Evolutionary conservation across 1,140 invertebrate species (phyloP).

Genomic region (Platorchestia sp.): DNA sequence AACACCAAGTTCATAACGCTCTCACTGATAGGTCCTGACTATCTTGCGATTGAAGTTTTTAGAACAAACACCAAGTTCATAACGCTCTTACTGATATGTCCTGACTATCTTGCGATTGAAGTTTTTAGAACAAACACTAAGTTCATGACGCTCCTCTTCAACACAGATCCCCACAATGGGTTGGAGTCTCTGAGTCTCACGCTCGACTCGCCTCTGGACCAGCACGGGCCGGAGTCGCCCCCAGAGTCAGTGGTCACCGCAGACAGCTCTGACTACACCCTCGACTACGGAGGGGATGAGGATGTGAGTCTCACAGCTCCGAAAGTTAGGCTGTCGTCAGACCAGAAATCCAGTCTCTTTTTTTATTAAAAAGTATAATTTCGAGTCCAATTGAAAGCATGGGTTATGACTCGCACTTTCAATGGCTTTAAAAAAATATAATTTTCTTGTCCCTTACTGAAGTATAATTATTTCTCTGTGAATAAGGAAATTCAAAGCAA

Average conservation of each 20-base stretch:
- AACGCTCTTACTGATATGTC: neutral
- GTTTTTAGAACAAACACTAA: neutral
- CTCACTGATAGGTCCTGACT: neutral
- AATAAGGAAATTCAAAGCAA: no score
- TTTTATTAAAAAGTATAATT: no score
- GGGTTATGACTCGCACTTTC: no score
- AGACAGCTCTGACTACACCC: neutral
- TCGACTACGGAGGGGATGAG: constrained; percentile 50
- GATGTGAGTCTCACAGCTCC: constrained; percentile 2
- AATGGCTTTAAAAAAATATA: no score
- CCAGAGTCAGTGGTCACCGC: neutral
- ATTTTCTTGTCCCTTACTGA: no score
- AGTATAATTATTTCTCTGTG: no score
- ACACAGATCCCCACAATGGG: neutral
- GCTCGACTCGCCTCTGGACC: neutral
- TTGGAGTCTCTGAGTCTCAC: constrained; percentile 51
- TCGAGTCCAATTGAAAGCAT: no score
- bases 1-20: neutral
- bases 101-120: neutral
- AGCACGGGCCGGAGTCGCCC: neutral
- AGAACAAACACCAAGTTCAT: neutral
- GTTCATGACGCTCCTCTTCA: neutral
- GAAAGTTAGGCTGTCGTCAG: no score
- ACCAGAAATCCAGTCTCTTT: no score
- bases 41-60: neutral